A percentile compares a stretch with the other conserved stretches of the same genome.
Evolutionary conservation across 1,140 invertebrate genomes (phyloP).

Genomic region (Drosophila kohkoa): DNA sequence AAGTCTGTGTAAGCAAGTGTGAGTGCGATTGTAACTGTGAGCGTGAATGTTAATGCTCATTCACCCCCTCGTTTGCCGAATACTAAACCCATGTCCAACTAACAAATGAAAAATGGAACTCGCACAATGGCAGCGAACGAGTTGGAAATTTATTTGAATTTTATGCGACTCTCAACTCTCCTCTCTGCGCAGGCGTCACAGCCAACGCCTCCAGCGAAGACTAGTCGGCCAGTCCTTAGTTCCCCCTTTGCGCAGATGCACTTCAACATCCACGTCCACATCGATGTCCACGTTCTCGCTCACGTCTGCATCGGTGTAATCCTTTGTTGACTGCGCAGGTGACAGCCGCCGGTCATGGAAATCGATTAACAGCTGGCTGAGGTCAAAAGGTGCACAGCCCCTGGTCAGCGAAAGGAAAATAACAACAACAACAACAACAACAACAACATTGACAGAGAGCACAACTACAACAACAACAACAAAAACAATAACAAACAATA

Average conservation of each 20-base stretch:
- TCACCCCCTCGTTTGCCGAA: slow-evolving; percentile 55
- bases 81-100: slow-evolving; percentile 28
- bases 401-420: slow-evolving; percentile 6
- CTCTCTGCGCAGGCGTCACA: slow-evolving; percentile 46
- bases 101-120: slow-evolving; percentile 76
- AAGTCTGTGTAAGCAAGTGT: slow-evolving; percentile 26
- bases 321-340: slow-evolving; percentile 61
- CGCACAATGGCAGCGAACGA: slow-evolving; percentile 60
- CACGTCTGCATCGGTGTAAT: slow-evolving; percentile 36
- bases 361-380: slow-evolving; percentile 48
- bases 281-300: neutral
- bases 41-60: slow-evolving; percentile 52
- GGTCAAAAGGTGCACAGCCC: slow-evolving; percentile 39
- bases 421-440: slow-evolving; percentile 2
- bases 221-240: slow-evolving; percentile 1
- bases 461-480: slow-evolving; percentile 11
- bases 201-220: slow-evolving; percentile 39
- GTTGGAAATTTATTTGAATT: slow-evolving; percentile 84
- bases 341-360: slow-evolving; percentile 58
- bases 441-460: neutral
- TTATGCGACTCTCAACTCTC: slow-evolving; percentile 63
- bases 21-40: slow-evolving; percentile 27
- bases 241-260: slow-evolving; percentile 47
- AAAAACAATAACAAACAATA: neutral
- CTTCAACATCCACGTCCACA: slow-evolving; percentile 3